Evolutionary conservation across 2,797 vertebrate genomes (phyloP).

Genomic region (Antennarius maculatus): DNA sequence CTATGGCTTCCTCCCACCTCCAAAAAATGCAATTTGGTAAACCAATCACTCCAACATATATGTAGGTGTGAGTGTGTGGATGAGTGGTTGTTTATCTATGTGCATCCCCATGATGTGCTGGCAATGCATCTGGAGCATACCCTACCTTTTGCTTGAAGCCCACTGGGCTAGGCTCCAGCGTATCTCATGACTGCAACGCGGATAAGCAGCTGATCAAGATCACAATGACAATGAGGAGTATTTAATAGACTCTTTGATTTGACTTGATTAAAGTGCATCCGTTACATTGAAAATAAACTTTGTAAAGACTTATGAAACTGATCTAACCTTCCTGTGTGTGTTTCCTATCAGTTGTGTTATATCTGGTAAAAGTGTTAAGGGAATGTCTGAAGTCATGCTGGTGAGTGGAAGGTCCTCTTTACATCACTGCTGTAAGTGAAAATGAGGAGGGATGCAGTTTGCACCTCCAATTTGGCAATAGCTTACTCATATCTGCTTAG

Average conservation of each 20-base stretch:
- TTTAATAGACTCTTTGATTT: neutral
- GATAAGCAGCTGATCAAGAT: no score
- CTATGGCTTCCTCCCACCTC: no score
- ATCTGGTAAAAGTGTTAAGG: conserved; percentile 40
- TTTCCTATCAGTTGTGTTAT: conserved; percentile 33
- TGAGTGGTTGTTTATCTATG: no score
- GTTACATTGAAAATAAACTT: conserved; percentile 9
- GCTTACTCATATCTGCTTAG: conserved; percentile 73
- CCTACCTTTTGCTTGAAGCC: no score
- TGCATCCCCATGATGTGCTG: no score
- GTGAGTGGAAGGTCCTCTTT: conserved; percentile 57
- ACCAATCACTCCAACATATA: no score
- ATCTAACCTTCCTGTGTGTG: conserved; percentile 18
- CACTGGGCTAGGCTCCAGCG: no score
- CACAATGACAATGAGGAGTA: neutral
- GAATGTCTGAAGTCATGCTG: conserved; percentile 39
- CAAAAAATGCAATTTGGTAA: no score
- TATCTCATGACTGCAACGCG: no score
- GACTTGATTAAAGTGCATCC: neutral
- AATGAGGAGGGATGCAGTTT: conserved; percentile 58
- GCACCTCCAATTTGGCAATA: conserved; percentile 65
- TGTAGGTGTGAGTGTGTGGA: no score
- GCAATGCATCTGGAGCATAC: no score
- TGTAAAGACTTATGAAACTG: conserved; percentile 4
- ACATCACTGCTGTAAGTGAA: conserved; percentile 34